Evolutionary conservation across 2,888 invertebrate genomes (phyloP).

Genomic region (Lochmaea crataegi): DNA sequence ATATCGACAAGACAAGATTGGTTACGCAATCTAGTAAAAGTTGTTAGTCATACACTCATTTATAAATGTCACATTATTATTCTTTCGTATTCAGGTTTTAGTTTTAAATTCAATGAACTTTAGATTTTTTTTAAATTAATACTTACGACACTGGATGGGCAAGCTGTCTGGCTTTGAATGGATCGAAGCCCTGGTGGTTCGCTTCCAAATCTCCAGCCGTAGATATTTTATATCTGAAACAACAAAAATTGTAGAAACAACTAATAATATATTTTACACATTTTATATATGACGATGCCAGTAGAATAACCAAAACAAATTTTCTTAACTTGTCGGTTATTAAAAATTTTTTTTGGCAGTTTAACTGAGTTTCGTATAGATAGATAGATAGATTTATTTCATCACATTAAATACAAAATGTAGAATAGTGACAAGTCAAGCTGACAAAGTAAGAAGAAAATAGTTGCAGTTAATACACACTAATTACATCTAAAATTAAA

Average conservation of each 20-base stretch:
- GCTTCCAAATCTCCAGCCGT: slow-evolving; percentile 71
- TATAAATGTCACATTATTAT: neutral
- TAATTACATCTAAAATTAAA: too few species aligned
- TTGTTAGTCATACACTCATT: neutral
- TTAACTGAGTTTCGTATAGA: too few species aligned
- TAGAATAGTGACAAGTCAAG: too few species aligned
- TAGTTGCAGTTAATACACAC: too few species aligned
- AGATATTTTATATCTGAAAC: slow-evolving; percentile 72
- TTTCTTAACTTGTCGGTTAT: too few species aligned
- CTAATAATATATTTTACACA: too few species aligned
- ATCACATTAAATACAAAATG: too few species aligned
- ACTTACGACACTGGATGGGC: slow-evolving; percentile 87
- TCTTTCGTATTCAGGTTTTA: neutral
- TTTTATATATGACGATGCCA: too few species aligned
- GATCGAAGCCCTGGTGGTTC: slow-evolving; percentile 72
- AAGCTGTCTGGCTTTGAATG: slow-evolving; percentile 77
- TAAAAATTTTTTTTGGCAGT: too few species aligned
- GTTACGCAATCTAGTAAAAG: neutral
- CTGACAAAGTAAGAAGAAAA: too few species aligned
- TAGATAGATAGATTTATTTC: too few species aligned
- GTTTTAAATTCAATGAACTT: neutral
- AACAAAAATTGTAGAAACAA: slow-evolving; percentile 17
- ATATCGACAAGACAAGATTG: neutral
- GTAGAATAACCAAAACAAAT: too few species aligned
- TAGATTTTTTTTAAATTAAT: slow-evolving; percentile 27